A percentile compares a stretch with the other conserved stretches of the same genome.
phyloP scores from a whole-genome alignment of 2,888 invertebrate genomes.

The Trichacis sp. region DNA sequence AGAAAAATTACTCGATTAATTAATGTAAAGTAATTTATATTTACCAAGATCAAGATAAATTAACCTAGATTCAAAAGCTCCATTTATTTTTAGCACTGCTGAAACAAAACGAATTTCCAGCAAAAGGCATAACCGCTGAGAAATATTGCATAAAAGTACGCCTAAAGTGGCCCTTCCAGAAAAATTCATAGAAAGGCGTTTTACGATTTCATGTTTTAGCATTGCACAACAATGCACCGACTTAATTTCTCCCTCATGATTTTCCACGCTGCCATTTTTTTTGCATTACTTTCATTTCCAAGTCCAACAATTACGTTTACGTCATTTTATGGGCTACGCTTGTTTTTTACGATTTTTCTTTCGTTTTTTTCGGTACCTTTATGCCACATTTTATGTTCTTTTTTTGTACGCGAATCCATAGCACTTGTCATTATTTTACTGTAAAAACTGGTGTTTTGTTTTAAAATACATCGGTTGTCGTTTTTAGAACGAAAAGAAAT shows the following conservation, averaged over 20 bases:
- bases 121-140: neutral
- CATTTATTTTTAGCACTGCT: neutral
- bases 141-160: neutral
- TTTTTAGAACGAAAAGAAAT: too few species aligned
- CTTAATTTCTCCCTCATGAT: slow-evolving; percentile 25
- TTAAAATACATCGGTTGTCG: too few species aligned
- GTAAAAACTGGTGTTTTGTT: too few species aligned
- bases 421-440: too few species aligned
- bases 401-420: too few species aligned
- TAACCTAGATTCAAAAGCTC: neutral
- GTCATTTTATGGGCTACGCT: slow-evolving; percentile 40
- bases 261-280: neutral
- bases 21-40: too few species aligned
- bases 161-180: neutral
- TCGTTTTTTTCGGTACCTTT: neutral
- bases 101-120: neutral
- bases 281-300: slow-evolving; percentile 33
- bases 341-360: slow-evolving; percentile 20
- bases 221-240: neutral
- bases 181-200: neutral
- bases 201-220: neutral
- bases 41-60: too few species aligned
- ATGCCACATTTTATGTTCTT: slow-evolving; percentile 8
- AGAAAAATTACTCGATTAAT: too few species aligned
- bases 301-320: slow-evolving; percentile 38